Percentiles rank a stretch among this genome's conserved stretches.
These are phyloP conservation scores for Eustalomyia histrio DNA, from an alignment of 2,888 invertebrate species.

Conservation along the genomic window DNA sequence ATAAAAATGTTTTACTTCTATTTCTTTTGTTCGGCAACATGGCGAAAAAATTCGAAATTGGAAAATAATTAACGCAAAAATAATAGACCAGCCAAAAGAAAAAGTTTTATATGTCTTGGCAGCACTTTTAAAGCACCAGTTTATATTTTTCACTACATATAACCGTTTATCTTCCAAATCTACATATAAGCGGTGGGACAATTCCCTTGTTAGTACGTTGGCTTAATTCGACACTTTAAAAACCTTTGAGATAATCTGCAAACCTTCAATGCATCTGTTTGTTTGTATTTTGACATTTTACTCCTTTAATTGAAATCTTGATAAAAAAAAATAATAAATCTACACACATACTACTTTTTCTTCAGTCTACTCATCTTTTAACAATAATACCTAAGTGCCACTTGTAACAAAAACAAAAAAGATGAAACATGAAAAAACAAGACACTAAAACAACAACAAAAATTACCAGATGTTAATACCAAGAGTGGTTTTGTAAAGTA, in stretches of 20 bases:
- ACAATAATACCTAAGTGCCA: not conserved
- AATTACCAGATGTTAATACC: not conserved
- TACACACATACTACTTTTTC: not conserved
- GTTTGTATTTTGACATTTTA: not conserved
- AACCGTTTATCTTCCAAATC: too few relatives aligned
- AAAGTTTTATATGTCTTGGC: too few relatives aligned
- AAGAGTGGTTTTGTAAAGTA: not conserved
- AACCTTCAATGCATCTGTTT: not conserved
- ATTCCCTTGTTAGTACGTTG: too few relatives aligned
- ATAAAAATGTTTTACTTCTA: too few relatives aligned
- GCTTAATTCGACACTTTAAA: too few relatives aligned
- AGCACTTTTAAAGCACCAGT: too few relatives aligned
- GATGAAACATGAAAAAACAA: not conserved
- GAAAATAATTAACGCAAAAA: too few relatives aligned
- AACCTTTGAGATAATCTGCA: slow-evolving; percentile 69
- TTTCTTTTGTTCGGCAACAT: too few relatives aligned
- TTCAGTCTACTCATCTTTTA: not conserved
- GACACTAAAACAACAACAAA: not conserved
- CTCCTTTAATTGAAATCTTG: not conserved
- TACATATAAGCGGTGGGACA: too few relatives aligned
- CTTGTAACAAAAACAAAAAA: not conserved
- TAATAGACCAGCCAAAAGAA: too few relatives aligned
- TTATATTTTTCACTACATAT: too few relatives aligned
- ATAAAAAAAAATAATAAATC: not conserved
- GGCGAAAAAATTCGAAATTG: too few relatives aligned